Conservation (phyloP, 1,140 invertebrate species). For the Plectrocnemia conspersa region DNA sequence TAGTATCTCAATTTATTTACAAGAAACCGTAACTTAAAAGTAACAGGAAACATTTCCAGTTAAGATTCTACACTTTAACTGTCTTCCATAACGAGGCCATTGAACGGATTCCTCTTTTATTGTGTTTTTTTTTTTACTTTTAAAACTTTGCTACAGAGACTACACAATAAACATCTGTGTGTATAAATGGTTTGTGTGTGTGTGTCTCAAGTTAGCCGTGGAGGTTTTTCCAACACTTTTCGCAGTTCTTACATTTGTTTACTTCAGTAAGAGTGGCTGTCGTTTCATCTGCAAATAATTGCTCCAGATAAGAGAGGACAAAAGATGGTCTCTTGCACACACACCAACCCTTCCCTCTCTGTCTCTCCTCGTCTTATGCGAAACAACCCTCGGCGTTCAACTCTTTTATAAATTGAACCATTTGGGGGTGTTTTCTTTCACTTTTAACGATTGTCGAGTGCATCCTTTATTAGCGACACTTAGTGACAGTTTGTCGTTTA, state of each 20-base stretch:
- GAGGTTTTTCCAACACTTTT: constrained; percentile 8
- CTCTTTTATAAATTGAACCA: constrained; percentile 33
- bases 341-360: constrained; percentile 3
- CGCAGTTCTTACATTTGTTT: constrained; percentile 27
- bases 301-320: constrained; percentile 34
- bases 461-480: no score
- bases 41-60: no score
- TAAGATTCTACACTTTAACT: no score
- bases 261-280: constrained; percentile 28
- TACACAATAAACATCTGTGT: no score
- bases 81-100: no score
- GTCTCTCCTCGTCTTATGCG: neutral
- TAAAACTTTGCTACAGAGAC: no score
- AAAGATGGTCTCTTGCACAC: constrained; percentile 26
- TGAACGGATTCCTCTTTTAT: no score
- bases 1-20: no score
- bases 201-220: neutral
- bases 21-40: no score
- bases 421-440: constrained; percentile 32
- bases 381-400: constrained; percentile 9
- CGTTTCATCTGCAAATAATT: constrained; percentile 36
- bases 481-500: no score
- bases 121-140: no score
- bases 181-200: no score
- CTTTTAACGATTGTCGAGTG: constrained; percentile 31